Evolutionary conservation across 1,140 invertebrate genomes (phyloP).

Genomic region (Trachymyrmex septentrionalis): DNA sequence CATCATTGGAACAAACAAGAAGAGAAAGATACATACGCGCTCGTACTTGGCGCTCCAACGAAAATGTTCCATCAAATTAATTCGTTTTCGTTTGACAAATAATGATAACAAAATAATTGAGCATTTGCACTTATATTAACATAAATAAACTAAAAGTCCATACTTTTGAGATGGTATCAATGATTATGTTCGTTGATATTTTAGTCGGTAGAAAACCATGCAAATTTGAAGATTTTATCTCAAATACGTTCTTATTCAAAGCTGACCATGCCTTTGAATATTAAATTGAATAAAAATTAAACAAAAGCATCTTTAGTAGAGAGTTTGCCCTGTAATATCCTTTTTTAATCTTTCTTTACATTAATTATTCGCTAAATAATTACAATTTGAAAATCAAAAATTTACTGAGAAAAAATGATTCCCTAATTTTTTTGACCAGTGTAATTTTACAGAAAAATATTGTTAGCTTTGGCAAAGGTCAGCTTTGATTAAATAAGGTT

Average conservation of each 20-base stretch:
- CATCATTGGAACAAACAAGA: conserved; percentile 31
- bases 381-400: background rate
- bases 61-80: conserved; percentile 73
- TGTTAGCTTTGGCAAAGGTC: too few species aligned
- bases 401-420: background rate
- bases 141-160: background rate
- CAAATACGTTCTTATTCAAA: background rate
- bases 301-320: background rate
- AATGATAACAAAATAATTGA: background rate
- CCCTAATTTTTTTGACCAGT: background rate
- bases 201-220: background rate
- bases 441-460: too few species aligned
- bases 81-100: background rate
- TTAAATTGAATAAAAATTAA: background rate
- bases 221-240: background rate
- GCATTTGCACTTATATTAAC: background rate
- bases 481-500: too few species aligned
- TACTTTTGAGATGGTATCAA: background rate
- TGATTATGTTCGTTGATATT: background rate
- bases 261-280: too few species aligned
- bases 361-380: background rate
- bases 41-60: conserved; percentile 74
- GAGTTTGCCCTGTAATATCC: background rate
- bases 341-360: background rate
- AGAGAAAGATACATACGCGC: conserved; percentile 9